A percentile compares a stretch with the other conserved stretches of the same genome.
These are phyloP conservation scores for Lanistes nyassanus DNA, from an alignment of 1,140 invertebrate genomes.

Conservation along the genomic window DNA sequence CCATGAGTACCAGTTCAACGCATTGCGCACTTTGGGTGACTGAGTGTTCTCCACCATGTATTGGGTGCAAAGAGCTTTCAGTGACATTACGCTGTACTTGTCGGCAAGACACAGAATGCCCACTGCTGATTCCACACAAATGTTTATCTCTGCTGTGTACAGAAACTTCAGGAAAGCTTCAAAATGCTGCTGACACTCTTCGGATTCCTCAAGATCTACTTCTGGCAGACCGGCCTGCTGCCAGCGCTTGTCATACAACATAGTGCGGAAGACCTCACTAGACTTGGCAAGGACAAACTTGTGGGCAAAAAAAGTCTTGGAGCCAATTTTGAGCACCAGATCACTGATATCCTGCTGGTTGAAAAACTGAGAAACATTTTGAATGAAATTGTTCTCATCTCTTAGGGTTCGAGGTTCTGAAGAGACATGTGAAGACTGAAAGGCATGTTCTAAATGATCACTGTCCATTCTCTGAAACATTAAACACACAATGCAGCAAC, in stretches of 20 bases:
- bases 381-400: conserved; percentile 63
- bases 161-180: conserved; percentile 63
- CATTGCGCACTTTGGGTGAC: conserved; percentile 60
- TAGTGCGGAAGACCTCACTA: conserved; percentile 64
- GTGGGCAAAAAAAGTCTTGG: conserved; percentile 55
- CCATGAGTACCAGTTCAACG: conserved; percentile 65
- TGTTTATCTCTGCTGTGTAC: conserved; percentile 64
- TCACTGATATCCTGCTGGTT: conserved; percentile 63
- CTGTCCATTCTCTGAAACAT: too few species aligned
- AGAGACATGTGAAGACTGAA: neutral
- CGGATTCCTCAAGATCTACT: conserved; percentile 61
- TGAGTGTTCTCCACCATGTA: conserved; percentile 64
- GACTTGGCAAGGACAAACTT: conserved; percentile 66
- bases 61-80: conserved; percentile 59
- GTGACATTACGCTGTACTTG: conserved; percentile 65
- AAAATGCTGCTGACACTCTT: conserved; percentile 63
- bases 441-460: too few species aligned
- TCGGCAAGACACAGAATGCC: conserved; percentile 67
- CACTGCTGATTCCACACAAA: conserved; percentile 56
- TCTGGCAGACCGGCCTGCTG: conserved; percentile 46
- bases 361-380: conserved; percentile 62
- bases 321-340: conserved; percentile 59
- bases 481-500: too few species aligned
- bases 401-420: conserved; percentile 42
- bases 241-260: conserved; percentile 63